phyloP scores from a whole-genome alignment of 2,888 invertebrate genomes.

The Tetragonisca angustula region DNA sequence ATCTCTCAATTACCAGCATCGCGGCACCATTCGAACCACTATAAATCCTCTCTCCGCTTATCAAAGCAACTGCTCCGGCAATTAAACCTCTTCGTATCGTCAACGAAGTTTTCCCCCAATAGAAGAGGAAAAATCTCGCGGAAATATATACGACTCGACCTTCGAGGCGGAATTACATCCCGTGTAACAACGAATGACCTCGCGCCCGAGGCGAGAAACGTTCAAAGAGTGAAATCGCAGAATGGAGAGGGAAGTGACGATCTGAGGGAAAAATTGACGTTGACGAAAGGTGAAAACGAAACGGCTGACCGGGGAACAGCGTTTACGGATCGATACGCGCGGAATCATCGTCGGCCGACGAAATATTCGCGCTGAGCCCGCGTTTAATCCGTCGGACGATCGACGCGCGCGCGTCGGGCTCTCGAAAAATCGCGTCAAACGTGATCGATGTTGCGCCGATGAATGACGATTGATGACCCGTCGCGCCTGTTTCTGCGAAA shows the following conservation, averaged over 20 bases:
- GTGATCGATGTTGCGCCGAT: constrained; percentile 49
- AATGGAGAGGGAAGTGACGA: background rate
- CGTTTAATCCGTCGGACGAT: constrained; percentile 41
- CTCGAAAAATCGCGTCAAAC: constrained; percentile 51
- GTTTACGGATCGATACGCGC: constrained; percentile 60
- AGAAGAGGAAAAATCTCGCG: background rate
- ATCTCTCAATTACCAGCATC: background rate
- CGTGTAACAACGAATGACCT: too few relatives aligned
- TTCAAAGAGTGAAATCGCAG: too few relatives aligned
- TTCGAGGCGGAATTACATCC: background rate
- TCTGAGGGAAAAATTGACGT: constrained; percentile 23
- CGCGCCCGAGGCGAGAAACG: too few relatives aligned
- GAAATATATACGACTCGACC: constrained; percentile 6
- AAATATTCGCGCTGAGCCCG: constrained; percentile 43
- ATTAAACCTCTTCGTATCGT: background rate
- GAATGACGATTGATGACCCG: constrained; percentile 61
- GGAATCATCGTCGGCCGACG: constrained; percentile 50
- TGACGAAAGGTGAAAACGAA: constrained; percentile 42
- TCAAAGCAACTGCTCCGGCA: background rate
- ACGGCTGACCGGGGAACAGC: constrained; percentile 29
- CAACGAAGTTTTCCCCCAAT: background rate
- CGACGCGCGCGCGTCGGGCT: constrained; percentile 21
- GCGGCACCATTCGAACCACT: background rate
- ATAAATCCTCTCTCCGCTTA: background rate
- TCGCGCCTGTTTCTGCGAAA: constrained; percentile 14